Evolutionary conservation across 1,140 invertebrate species (phyloP).

Genomic region (Anthonomus grandis): DNA sequence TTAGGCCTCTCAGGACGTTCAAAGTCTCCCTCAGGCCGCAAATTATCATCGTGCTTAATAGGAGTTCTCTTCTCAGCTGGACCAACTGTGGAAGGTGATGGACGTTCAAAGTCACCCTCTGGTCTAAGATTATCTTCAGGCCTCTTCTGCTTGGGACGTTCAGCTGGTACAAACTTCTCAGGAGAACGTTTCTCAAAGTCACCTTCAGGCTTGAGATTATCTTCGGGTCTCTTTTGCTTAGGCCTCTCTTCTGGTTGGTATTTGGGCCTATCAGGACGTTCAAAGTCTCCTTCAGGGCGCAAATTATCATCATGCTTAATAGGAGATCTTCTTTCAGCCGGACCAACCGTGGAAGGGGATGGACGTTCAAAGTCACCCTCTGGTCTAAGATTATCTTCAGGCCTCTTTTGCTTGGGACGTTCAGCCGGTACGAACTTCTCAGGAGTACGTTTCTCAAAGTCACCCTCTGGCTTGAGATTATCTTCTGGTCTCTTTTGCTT

Average conservation of each 20-base stretch:
- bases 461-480: conserved; percentile 53
- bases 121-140: conserved; percentile 58
- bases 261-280: conserved; percentile 49
- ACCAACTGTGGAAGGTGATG: conserved; percentile 47
- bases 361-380: conserved; percentile 51
- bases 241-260: conserved; percentile 54
- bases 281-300: conserved; percentile 51
- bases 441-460: conserved; percentile 52
- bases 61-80: conserved; percentile 57
- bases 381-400: conserved; percentile 61
- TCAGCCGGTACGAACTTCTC: conserved; percentile 49
- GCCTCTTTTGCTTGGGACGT: conserved; percentile 51
- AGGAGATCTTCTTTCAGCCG: conserved; percentile 46
- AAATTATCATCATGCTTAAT: conserved; percentile 46
- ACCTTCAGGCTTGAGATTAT: conserved; percentile 57
- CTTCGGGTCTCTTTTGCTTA: conserved; percentile 54
- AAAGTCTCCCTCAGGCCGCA: conserved; percentile 55
- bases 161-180: conserved; percentile 49
- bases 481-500: conserved; percentile 23
- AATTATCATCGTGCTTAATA: conserved; percentile 52
- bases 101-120: conserved; percentile 55
- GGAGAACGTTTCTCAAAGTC: conserved; percentile 53
- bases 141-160: conserved; percentile 48
- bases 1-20: conserved; percentile 50
- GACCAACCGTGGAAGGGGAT: conserved; percentile 44